phyloP scores from a whole-genome alignment of 2,888 invertebrate genomes.

The Tipula vernalis region DNA sequence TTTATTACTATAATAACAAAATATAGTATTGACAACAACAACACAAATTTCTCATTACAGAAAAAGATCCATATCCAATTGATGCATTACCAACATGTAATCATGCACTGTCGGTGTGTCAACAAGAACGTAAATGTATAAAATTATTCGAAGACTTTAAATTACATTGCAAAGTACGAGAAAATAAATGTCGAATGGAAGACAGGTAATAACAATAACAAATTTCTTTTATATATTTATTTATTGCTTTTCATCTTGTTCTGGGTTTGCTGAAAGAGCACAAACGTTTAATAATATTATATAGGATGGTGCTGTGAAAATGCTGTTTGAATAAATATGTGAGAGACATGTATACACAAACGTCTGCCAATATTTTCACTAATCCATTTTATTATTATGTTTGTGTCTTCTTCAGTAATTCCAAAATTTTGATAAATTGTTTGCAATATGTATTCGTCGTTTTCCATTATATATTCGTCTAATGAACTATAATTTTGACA shows the following conservation, averaged over 20 bases:
- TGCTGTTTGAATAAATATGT: not conserved
- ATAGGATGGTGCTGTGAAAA: not conserved
- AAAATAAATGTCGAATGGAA: conserved; percentile 80
- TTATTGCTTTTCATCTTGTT: not conserved
- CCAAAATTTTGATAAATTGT: not conserved
- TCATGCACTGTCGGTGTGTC: conserved; percentile 76
- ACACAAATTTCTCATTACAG: conserved; percentile 28
- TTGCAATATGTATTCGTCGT: not conserved
- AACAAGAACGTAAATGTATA: conserved; percentile 66
- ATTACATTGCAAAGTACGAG: conserved; percentile 72
- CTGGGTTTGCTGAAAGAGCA: not conserved
- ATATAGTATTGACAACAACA: too few species aligned
- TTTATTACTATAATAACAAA: too few species aligned
- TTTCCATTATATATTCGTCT: too few species aligned
- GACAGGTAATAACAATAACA: conserved; percentile 48
- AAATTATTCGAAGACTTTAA: conserved; percentile 78
- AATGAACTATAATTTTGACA: not conserved
- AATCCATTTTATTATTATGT: not conserved
- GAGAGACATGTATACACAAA: not conserved
- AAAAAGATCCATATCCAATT: conserved; percentile 80
- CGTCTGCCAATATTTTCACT: not conserved
- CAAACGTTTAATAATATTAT: not conserved
- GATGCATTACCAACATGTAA: conserved; percentile 84
- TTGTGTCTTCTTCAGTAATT: not conserved
- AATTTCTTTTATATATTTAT: not conserved